These are phyloP conservation scores for Bombylius major DNA, from an alignment of 2,888 invertebrate species.

Conservation along the genomic window DNA sequence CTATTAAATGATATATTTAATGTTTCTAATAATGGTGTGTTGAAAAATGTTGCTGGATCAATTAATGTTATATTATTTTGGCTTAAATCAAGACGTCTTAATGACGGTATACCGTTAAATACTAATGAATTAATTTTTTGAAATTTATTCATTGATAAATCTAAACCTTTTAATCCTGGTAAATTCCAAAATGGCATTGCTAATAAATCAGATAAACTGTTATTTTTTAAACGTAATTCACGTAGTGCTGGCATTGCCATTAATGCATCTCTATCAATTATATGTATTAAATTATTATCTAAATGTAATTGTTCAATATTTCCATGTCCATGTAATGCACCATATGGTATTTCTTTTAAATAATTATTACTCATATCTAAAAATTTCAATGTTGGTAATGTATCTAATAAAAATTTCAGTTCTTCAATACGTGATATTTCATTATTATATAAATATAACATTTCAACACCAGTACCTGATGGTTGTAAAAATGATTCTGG, in stretches of 20 bases:
- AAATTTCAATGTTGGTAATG: conserved; percentile 62
- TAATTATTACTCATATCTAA: conserved; percentile 69
- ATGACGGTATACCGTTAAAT: conserved; percentile 59
- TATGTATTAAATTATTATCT: conserved; percentile 61
- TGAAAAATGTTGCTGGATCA: conserved; percentile 60
- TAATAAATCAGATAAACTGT: conserved; percentile 60
- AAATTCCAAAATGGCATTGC: conserved; percentile 74
- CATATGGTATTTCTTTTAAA: conserved; percentile 63
- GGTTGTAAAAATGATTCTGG: conserved; percentile 69
- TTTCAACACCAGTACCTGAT: conserved; percentile 62
- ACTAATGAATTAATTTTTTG: conserved; percentile 56
- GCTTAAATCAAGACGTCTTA: conserved; percentile 64
- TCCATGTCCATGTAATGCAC: conserved; percentile 64
- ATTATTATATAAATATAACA: conserved; percentile 62
- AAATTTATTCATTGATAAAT: conserved; percentile 64
- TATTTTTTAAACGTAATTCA: conserved; percentile 69
- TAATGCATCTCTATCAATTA: conserved; percentile 67
- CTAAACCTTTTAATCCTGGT: conserved; percentile 71
- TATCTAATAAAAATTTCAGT: conserved; percentile 59
- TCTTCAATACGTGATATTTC: conserved; percentile 63
- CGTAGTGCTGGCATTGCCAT: conserved; percentile 71
- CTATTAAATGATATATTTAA: conserved; percentile 69
- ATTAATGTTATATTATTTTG: conserved; percentile 56
- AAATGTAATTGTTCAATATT: conserved; percentile 69
- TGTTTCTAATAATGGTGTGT: conserved; percentile 60